Evolutionary conservation across 2,797 vertebrate genomes (phyloP).

Genomic region (Coracias cyanogaster): DNA sequence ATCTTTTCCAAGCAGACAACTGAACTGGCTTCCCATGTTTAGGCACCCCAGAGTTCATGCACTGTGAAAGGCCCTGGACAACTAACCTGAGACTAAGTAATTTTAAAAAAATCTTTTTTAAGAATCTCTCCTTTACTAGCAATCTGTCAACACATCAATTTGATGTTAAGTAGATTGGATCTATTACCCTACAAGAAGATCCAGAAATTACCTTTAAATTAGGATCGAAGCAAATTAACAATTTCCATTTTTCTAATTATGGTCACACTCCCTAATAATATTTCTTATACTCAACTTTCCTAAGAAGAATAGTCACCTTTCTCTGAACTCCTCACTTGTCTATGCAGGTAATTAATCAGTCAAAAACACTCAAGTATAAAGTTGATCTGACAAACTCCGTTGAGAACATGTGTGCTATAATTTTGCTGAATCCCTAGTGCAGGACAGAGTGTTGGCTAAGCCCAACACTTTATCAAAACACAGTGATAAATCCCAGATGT

Average conservation of each 20-base stretch:
- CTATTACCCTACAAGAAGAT: background rate
- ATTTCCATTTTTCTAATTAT: background rate
- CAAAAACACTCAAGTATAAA: background rate
- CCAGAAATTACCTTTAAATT: background rate
- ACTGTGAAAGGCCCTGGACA: background rate
- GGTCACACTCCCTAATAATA: background rate
- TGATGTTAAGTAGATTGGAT: background rate
- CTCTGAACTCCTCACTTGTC: conserved; percentile 23
- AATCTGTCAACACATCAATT: background rate
- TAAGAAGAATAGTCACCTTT: conserved; percentile 4
- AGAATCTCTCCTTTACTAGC: background rate
- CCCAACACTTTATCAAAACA: conserved; percentile 56
- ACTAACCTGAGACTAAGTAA: background rate
- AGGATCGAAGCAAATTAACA: background rate
- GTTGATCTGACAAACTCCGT: background rate
- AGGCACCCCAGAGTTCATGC: background rate
- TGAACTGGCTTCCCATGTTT: background rate
- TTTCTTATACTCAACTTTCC: background rate
- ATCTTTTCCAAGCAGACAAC: background rate
- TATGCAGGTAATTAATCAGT: background rate
- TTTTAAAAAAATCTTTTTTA: background rate
- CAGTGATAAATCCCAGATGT: conserved; percentile 38
- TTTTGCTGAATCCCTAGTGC: background rate
- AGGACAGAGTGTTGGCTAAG: background rate
- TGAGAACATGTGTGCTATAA: background rate